Conservation (phyloP, 2,797 vertebrate genomes). For the Sebastes cheni region DNA sequence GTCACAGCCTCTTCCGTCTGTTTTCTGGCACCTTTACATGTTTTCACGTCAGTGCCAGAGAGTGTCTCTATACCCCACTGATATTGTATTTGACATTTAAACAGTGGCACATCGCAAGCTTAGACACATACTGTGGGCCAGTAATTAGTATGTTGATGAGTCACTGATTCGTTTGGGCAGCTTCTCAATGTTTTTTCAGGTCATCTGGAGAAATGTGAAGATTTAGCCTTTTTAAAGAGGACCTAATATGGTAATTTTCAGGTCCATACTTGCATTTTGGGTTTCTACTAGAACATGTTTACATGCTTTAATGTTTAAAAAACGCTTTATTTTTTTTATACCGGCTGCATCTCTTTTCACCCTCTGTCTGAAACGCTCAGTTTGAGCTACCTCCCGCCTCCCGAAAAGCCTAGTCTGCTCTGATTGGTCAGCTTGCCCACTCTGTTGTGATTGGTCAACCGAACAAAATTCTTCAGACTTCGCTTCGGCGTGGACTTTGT, state of each 20-base stretch:
- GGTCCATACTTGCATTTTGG: neutral
- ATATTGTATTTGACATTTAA: constrained; percentile 55
- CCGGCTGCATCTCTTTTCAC: neutral
- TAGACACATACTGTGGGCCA: constrained; percentile 28
- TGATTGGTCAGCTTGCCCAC: neutral
- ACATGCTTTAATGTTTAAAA: too few species aligned
- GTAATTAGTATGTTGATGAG: constrained; percentile 56
- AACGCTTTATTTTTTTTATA: neutral
- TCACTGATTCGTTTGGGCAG: constrained; percentile 40
- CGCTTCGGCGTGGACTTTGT: neutral
- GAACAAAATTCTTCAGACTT: neutral
- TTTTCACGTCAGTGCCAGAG: constrained; percentile 20
- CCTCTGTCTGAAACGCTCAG: neutral
- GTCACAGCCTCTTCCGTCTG: constrained; percentile 22
- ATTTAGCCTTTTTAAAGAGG: neutral
- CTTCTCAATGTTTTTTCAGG: neutral
- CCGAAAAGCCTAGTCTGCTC: neutral
- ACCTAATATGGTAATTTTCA: neutral
- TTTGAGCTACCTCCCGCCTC: neutral
- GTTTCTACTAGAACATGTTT: neutral
- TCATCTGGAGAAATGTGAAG: constrained; percentile 2
- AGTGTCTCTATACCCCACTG: constrained; percentile 26
- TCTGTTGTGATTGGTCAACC: neutral
- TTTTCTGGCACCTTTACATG: constrained; percentile 43
- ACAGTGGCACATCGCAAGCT: constrained; percentile 24